Evolutionary conservation across 2,888 invertebrate species (phyloP), one percentile per base, ranked within the genome.

Genomic region (Invenusta paracnida): DNA sequence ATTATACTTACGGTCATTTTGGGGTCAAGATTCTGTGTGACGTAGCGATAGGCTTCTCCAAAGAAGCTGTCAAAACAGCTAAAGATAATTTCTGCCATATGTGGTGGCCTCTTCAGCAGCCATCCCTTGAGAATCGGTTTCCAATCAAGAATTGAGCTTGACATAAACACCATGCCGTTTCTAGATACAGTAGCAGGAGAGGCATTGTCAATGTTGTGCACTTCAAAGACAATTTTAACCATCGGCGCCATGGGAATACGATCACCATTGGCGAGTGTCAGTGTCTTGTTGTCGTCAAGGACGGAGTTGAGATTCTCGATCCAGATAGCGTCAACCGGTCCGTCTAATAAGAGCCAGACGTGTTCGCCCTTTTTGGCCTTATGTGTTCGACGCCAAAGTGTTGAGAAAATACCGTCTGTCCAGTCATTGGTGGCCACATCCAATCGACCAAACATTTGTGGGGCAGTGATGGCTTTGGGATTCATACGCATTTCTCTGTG

Each of bases 401-500:
- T 96, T 0, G 97, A 97, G 92, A 98, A 98, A 89, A 98, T 97
- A 0, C 98, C 98, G 91, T 98, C 98, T 0, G 97, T 98, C 98
- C 98, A 98, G 90, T 98, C 98, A 90, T 98, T 98, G 0, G 98
- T 98, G 0, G 97, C 97, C 0, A 98, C 97, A 90, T 98, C 98
- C 29, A 98, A 92, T 31, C 96, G 94, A 0, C 98, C 98, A 90
- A 98, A 98, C 98, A 98, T 98, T 93, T 98, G 98, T 0, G 97
- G 94, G 0, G 97, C 96, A 23, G 97, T 96, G 89, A 98, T 97
- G 25, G 98, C 96, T 92, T 98, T 98, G 0, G 98, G 98, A 92
- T 98, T 98, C 97, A 98, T 97, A 88, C 98, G 93, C 96, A 98
- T 96, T 93, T 98, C 98, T 88, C 95, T 94, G 91, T 97, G 97